phyloP scores from a whole-genome alignment of 2,797 vertebrate genomes.

The Amblyraja radiata region DNA sequence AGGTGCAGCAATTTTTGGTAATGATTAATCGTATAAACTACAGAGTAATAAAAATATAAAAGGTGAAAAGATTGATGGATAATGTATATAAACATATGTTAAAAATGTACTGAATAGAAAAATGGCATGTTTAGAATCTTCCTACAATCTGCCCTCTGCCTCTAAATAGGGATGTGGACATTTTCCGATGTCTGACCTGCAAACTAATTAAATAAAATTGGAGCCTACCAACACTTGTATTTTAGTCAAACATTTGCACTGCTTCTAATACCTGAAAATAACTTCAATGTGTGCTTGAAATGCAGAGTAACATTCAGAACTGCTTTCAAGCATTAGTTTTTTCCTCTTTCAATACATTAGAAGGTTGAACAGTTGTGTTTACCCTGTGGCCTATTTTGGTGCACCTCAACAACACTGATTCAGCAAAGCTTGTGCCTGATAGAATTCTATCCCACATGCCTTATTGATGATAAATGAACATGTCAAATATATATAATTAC shows the following conservation, averaged over 20 bases:
- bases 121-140: not conserved
- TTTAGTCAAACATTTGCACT: slow-evolving; percentile 22
- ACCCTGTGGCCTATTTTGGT: not conserved
- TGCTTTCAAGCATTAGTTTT: not conserved
- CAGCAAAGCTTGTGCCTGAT: not conserved
- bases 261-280: not conserved
- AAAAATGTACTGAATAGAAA: not conserved
- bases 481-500: not conserved
- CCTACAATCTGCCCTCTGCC: not conserved
- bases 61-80: not conserved
- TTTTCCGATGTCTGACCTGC: not conserved
- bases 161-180: slow-evolving; percentile 16
- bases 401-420: not conserved
- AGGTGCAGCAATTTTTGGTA: not conserved
- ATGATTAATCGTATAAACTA: not conserved
- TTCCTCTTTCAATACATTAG: not conserved
- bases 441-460: slow-evolving; percentile 29
- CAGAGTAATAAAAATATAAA: not conserved
- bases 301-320: not conserved
- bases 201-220: not conserved
- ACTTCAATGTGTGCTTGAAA: not conserved
- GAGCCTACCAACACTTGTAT: not conserved
- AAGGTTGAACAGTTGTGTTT: not conserved
- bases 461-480: slow-evolving; percentile 23
- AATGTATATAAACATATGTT: slow-evolving; percentile 19